Evolutionary conservation across 2,113 vertebrate species (phyloP).

Genomic region (Cettia cetti): DNA sequence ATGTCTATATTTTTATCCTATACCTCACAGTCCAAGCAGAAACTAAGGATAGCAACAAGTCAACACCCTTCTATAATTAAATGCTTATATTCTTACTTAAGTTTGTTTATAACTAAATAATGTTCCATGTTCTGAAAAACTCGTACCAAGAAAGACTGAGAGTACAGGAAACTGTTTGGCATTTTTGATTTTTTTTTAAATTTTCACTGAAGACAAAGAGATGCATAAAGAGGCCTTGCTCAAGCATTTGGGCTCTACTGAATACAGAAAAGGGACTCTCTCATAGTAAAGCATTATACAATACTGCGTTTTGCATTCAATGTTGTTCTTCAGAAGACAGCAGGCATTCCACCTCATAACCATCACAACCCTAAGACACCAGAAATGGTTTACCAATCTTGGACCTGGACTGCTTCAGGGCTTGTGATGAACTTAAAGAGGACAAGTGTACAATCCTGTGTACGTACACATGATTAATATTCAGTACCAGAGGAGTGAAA

Average conservation of each 20-base stretch:
- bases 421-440: background rate
- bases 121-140: background rate
- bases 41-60: background rate
- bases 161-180: background rate
- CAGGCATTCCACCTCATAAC: background rate
- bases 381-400: background rate
- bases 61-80: background rate
- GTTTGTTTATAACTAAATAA: background rate
- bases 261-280: background rate
- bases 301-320: background rate
- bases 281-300: background rate
- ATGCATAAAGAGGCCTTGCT: background rate
- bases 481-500: background rate
- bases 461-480: background rate
- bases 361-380: background rate
- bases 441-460: fast-evolving
- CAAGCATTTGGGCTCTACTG: background rate
- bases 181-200: background rate
- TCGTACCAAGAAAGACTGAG: background rate
- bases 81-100: background rate
- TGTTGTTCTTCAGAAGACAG: background rate
- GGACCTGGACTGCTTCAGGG: background rate
- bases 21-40: background rate
- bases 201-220: background rate
- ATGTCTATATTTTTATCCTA: background rate